Evolutionary conservation across 1,140 invertebrate species (phyloP).

Genomic region (Samia ricini): DNA sequence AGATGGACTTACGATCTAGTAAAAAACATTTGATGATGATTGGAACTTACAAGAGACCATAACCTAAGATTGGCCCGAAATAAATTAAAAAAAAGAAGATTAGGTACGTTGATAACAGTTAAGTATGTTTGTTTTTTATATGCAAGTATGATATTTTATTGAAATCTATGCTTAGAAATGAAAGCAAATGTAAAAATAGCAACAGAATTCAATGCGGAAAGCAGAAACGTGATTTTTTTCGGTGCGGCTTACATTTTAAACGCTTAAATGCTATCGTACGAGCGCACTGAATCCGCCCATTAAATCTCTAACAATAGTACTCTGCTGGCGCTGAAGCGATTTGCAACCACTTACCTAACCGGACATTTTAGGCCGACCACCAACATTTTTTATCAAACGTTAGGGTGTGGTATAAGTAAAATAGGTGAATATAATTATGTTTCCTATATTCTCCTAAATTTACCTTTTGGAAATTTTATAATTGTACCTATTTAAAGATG

Average conservation of each 20-base stretch:
- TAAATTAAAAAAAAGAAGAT: too few species aligned
- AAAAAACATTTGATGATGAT: too few species aligned
- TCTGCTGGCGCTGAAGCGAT: constrained; percentile 19
- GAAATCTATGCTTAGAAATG: too few species aligned
- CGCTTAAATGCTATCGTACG: constrained; percentile 21
- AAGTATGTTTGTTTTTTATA: too few species aligned
- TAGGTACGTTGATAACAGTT: too few species aligned
- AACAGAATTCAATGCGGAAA: not conserved
- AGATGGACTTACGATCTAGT: too few species aligned
- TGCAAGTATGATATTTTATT: too few species aligned
- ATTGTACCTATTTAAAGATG: too few species aligned
- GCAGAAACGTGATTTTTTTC: constrained; percentile 3
- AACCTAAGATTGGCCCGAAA: too few species aligned
- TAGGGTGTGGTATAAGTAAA: not conserved
- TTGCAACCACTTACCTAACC: constrained; percentile 22
- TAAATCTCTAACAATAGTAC: constrained; percentile 24
- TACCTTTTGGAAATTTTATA: too few species aligned
- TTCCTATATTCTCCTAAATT: not conserved
- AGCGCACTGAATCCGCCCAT: constrained; percentile 21
- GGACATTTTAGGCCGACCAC: constrained; percentile 20
- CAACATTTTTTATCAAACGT: constrained; percentile 21
- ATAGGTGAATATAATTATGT: not conserved
- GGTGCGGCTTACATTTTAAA: constrained; percentile 21
- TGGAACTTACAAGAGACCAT: too few species aligned
- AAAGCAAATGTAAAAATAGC: not conserved